These are phyloP conservation scores for Sminthurides aquaticus DNA, from an alignment of 2,888 invertebrate genomes.

Conservation along the genomic window DNA sequence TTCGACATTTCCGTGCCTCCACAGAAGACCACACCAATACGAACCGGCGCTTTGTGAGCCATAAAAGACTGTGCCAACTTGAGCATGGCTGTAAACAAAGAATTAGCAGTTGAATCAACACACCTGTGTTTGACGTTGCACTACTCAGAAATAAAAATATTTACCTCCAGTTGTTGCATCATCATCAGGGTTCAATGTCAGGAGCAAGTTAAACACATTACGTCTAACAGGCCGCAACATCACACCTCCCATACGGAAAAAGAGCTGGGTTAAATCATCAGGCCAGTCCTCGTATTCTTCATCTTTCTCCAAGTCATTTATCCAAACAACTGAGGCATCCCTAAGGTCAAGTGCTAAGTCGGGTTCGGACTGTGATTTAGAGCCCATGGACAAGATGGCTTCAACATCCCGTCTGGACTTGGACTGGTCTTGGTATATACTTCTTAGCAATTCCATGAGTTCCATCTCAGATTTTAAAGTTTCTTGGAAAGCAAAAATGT, in stretches of 20 bases:
- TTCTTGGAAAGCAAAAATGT: slow-evolving; percentile 40
- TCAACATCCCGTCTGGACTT: slow-evolving; percentile 48
- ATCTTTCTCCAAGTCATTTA: slow-evolving; percentile 91
- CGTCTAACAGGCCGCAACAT: slow-evolving; percentile 83
- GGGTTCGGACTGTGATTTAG: slow-evolving; percentile 49
- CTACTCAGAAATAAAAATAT: too few relatives aligned
- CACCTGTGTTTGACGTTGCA: too few relatives aligned
- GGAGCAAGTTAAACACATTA: slow-evolving; percentile 51
- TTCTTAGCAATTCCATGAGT: slow-evolving; percentile 54
- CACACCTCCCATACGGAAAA: slow-evolving; percentile 95
- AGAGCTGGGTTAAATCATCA: slow-evolving; percentile 73
- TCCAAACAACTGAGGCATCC: slow-evolving; percentile 84
- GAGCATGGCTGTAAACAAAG: slow-evolving; percentile 63
- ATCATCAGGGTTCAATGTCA: slow-evolving; percentile 39
- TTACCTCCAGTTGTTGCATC: slow-evolving; percentile 29
- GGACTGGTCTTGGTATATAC: slow-evolving; percentile 55
- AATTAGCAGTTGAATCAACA: neutral
- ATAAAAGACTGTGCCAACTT: slow-evolving; percentile 84
- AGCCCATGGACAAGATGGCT: slow-evolving; percentile 47
- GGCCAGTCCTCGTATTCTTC: slow-evolving; percentile 83
- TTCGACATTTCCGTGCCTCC: slow-evolving; percentile 17
- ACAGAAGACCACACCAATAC: slow-evolving; percentile 75
- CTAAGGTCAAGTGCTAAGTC: slow-evolving; percentile 88
- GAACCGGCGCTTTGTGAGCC: slow-evolving; percentile 79
- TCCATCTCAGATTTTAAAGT: slow-evolving; percentile 36